Evolutionary conservation across 2,888 invertebrate genomes (phyloP), one percentile per base, ranked within the genome.

Genomic region (Athrips mouffetella): DNA sequence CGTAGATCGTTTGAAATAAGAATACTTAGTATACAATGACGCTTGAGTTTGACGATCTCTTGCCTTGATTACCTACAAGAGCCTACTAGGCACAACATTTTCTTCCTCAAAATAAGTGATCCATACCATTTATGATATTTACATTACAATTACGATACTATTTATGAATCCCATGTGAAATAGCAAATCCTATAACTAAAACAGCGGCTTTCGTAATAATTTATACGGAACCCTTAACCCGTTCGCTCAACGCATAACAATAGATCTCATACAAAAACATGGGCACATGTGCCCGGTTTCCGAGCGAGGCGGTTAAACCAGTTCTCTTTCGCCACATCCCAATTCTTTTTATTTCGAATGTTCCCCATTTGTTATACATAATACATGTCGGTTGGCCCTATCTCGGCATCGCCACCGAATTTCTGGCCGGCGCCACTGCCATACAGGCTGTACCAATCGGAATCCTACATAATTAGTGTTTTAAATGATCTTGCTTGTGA

Each of bases 331-430:
- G 21, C 37, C 25, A 15, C 27, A 27, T 27, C 20, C 25, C 23
- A 13, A 11, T n/a, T n/a, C 64, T 85, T 86, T 85, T 86, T 86
- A 86, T 87, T 87, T 85, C 79, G 80, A 78, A 83, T 86, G 82
- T 84, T 77, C 83, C 80, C 82, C 86, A 88, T 88, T 86, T 87
- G 87, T 88, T 84, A 88, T 88, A 88, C 86, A 87, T 86, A 80
- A 87, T 83, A 82, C 85, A 85, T 86, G 80, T 80, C 70, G 73
- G 75, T n/a, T n/a, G 75, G 60, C 70, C 79, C 74, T 86, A 86
- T 87, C 85, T 76, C 75, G 67, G 76, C 75, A 87, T 87, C 86
- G 81, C 81, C 68, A 60, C 76, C 72, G 76, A 80, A 85, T 86
- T 81, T 81, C 65, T 75, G 74, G 79, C 71, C 85, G 84, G 84